Conservation (phyloP, 2,113 vertebrate genomes). For the Tilapia sparmanii region DNA sequence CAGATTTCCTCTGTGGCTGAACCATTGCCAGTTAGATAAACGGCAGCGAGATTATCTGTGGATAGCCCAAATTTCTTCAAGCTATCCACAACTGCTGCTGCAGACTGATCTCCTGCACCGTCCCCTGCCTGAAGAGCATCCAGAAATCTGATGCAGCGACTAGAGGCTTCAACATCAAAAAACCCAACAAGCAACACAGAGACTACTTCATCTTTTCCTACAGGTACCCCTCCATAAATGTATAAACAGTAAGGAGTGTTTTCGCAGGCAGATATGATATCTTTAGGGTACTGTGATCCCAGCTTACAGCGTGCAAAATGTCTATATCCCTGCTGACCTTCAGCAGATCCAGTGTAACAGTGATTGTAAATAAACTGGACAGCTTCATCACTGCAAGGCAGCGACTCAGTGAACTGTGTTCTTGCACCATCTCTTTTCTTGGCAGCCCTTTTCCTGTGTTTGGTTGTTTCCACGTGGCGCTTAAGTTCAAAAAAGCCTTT, state of each 20-base stretch:
- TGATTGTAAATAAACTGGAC: conserved; percentile 56
- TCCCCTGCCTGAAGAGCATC: conserved; percentile 50
- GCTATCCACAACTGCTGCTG: conserved; percentile 19
- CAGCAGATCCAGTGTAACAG: not conserved
- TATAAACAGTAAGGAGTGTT: conserved; percentile 68
- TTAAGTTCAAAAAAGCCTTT: conserved; percentile 44
- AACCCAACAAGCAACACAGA: conserved; percentile 64
- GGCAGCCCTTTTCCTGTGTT: conserved; percentile 18
- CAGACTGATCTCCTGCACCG: not conserved
- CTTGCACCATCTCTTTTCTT: accelerated
- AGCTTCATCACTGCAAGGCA: conserved; percentile 41
- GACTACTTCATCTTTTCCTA: conserved; percentile 1
- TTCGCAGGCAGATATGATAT: conserved; percentile 47
- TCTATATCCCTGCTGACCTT: not conserved
- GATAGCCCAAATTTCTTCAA: conserved; percentile 61
- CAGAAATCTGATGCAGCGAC: conserved; percentile 52
- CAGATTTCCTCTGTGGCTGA: conserved; percentile 34
- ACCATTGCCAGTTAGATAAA: conserved; percentile 34
- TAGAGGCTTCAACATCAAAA: conserved; percentile 52
- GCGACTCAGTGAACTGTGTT: not conserved
- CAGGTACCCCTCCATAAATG: conserved; percentile 47
- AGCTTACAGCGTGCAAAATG: conserved; percentile 32
- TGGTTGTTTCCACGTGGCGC: conserved; percentile 46
- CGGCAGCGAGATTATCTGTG: conserved; percentile 45
- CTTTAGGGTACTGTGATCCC: conserved; percentile 49